A percentile compares a stretch with the other conserved stretches of the same genome.
These are phyloP conservation scores for Distichodus sexfasciatus DNA, from an alignment of 2,797 vertebrate species.

Conservation along the genomic window DNA sequence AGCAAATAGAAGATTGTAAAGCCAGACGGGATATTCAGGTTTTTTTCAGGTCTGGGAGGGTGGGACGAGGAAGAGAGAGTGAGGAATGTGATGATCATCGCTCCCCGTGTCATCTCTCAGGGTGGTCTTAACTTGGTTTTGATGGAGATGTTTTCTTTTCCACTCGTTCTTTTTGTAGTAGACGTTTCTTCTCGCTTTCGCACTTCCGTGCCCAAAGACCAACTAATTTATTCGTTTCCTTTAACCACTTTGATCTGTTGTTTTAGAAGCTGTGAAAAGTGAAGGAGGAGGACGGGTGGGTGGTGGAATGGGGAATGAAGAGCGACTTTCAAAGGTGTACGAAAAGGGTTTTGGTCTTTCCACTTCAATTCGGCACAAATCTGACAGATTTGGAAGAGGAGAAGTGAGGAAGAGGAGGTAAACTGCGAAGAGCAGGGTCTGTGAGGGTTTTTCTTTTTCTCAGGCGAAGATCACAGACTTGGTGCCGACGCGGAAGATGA, in stretches of 20 bases:
- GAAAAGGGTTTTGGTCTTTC: slow-evolving; percentile 24
- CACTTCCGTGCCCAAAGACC: slow-evolving; percentile 35
- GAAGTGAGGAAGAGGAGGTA: slow-evolving; percentile 7
- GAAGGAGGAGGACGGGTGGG: slow-evolving; percentile 2
- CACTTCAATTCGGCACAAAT: slow-evolving; percentile 26
- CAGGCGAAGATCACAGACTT: slow-evolving; percentile 35
- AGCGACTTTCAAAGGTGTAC: slow-evolving; percentile 47
- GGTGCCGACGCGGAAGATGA: not conserved
- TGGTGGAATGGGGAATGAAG: slow-evolving; percentile 18
- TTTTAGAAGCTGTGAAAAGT: slow-evolving; percentile 38
- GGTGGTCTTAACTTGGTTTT: too few species aligned
- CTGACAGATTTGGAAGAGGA: slow-evolving; percentile 47
- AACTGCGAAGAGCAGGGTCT: slow-evolving; percentile 9
- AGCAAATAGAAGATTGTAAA: slow-evolving; percentile 15
- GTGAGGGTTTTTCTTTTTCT: slow-evolving; percentile 33
- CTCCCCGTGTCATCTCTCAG: too few species aligned
- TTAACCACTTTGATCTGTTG: slow-evolving; percentile 52
- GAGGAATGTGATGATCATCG: too few species aligned
- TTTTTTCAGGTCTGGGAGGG: too few species aligned
- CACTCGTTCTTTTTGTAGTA: too few species aligned
- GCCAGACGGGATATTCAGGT: slow-evolving; percentile 2
- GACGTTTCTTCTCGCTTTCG: not conserved
- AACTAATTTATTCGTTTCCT: slow-evolving; percentile 52
- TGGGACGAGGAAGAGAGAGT: too few species aligned
- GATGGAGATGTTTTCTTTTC: too few species aligned